Conservation (phyloP, 2,888 invertebrate genomes). For the Sarcophaga carnaria region DNA sequence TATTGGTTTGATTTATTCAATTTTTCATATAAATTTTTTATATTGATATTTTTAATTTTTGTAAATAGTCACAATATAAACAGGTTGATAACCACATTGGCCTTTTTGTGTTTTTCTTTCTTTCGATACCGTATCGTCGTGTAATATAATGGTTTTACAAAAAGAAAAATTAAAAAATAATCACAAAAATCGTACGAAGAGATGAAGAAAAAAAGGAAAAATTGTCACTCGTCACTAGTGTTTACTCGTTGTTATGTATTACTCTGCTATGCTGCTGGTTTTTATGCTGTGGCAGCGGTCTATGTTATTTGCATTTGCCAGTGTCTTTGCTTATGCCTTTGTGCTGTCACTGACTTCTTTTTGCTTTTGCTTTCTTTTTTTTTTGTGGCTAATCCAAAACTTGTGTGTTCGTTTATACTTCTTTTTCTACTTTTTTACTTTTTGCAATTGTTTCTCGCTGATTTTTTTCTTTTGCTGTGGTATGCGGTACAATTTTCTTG, state of each 20-base stretch:
- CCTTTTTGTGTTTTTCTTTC: slow-evolving; percentile 47
- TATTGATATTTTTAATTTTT: slow-evolving; percentile 46
- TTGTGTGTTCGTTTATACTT: slow-evolving; percentile 63
- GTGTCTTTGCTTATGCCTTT: slow-evolving; percentile 5
- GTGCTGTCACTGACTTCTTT: slow-evolving; percentile 64
- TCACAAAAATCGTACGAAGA: slow-evolving; percentile 63
- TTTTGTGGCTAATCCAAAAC: slow-evolving; percentile 47
- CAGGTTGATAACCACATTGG: slow-evolving; percentile 65
- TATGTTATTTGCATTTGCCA: slow-evolving; percentile 51
- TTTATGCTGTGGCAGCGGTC: slow-evolving; percentile 40
- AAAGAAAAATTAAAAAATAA: slow-evolving; percentile 57
- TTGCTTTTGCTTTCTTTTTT: slow-evolving; percentile 4
- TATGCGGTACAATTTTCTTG: slow-evolving; percentile 55
- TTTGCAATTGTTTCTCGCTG: slow-evolving; percentile 62
- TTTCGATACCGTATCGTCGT: slow-evolving; percentile 47
- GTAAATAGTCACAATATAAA: slow-evolving; percentile 61
- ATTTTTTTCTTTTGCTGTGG: slow-evolving; percentile 46
- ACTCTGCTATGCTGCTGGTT: slow-evolving; percentile 40
- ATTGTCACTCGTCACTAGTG: slow-evolving; percentile 55
- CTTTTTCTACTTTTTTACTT: slow-evolving; percentile 47
- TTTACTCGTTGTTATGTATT: slow-evolving; percentile 58
- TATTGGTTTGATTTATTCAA: slow-evolving; percentile 44
- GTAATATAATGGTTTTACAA: slow-evolving; percentile 45
- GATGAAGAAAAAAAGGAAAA: slow-evolving; percentile 36
- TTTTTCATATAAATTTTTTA: slow-evolving; percentile 45